Percentiles rank a stretch among this genome's conserved stretches.
Conservation (phyloP, 2,797 vertebrate species). For the Microchirus variegatus region DNA sequence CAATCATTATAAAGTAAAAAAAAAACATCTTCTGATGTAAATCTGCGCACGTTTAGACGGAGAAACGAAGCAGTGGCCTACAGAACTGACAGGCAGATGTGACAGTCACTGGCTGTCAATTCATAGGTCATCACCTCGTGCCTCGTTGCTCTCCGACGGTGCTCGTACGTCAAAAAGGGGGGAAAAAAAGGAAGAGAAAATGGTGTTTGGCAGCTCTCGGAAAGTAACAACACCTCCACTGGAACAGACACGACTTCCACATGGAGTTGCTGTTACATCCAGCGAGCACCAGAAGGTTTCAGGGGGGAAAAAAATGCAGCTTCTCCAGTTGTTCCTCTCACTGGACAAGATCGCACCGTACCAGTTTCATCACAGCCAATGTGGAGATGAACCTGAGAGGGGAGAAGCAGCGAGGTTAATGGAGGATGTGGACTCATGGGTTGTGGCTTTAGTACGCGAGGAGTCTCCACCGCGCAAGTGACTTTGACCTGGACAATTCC, state of each 20-base stretch:
- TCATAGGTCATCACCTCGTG: slow-evolving; percentile 92
- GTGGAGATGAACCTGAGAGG: slow-evolving; percentile 12
- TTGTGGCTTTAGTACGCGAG: slow-evolving; percentile 49
- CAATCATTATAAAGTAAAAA: neutral
- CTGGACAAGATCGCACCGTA: neutral
- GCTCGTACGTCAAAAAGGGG: too few species aligned
- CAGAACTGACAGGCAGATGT: slow-evolving; percentile 91
- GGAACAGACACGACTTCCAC: slow-evolving; percentile 87
- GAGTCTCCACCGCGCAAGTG: slow-evolving; percentile 53
- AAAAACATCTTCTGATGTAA: neutral
- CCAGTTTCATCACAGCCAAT: neutral
- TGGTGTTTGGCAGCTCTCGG: slow-evolving; percentile 70
- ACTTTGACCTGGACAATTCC: slow-evolving; percentile 79
- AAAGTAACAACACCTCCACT: slow-evolving; percentile 92
- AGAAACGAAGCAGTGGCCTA: slow-evolving; percentile 89
- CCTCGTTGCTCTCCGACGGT: slow-evolving; percentile 54
- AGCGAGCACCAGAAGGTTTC: slow-evolving; percentile 75
- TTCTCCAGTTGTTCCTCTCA: neutral
- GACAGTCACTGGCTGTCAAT: slow-evolving; percentile 89
- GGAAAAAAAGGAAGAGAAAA: neutral
- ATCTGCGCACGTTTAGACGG: slow-evolving; percentile 52
- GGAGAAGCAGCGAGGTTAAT: slow-evolving; percentile 31
- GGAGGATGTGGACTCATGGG: slow-evolving; percentile 33
- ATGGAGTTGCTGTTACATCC: slow-evolving; percentile 98
- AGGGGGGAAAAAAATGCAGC: neutral